Base-by-base conservation (phyloP, 2,113 vertebrate species). In the Xenotilapia leptura region DNA sequence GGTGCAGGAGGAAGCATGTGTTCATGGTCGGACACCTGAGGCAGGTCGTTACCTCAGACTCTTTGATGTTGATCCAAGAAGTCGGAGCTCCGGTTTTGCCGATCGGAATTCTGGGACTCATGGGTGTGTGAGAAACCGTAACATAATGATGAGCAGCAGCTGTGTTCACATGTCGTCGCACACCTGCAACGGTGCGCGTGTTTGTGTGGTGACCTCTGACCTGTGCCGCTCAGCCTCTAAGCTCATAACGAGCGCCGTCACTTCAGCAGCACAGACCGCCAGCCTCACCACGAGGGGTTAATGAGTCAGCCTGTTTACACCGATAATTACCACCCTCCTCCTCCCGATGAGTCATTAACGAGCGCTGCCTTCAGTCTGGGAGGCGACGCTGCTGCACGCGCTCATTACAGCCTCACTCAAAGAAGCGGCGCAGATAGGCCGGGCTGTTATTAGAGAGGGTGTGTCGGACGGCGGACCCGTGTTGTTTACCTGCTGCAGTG, bases 331-430 rank as follows among this genome's bases (percentile, higher is more conserved):
- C 2, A 33, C 82, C 56, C 54, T 21, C 49, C 70, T 14, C 26
- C 54, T 28, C 60, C 73, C 42, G 75, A 86, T 83, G 90, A 93
- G 77, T 93, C 91, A 94, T 88, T 85, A 93, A 56, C 82, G 23
- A 86, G 85, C 6, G 83, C 89, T 83, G 91, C 90, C 90, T 90
- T 89, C 83, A 85, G 86, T 15, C 49, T 88, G 86, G 56, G 83
- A 75, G 65, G 87, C 70, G n/a, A 14, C 79, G 33, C 83, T 23
- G 86, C 86, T 90, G 90, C 42, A 86, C 68, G 53, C 54, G 85
- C 51, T 94, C 89, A 94, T 95, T 95, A 94, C 82, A 85, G 88
- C 65, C 83, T 89, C 86, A 85, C 90, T 83, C 84, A 86, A 42
- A 70, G n/a, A 23, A 68, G 36, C 3, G 3, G 36, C 2, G 3